Evolutionary conservation across 2,888 invertebrate genomes (phyloP), one percentile per base, ranked within the genome.

Genomic region (Taphrorychus bicolor): DNA sequence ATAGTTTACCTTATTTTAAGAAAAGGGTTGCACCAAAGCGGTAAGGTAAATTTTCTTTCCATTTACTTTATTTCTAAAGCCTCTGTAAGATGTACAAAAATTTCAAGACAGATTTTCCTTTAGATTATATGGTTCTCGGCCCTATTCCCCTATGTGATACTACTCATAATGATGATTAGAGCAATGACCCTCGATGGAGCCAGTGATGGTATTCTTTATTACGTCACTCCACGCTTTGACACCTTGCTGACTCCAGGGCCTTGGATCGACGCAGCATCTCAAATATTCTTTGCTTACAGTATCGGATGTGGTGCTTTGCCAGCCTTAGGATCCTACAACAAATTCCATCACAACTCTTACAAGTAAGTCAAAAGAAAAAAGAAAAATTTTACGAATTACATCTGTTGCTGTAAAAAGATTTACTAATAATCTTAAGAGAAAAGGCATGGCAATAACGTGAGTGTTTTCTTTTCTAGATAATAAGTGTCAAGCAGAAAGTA

Each of bases 251-350:
- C 80, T 7, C 83, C 86, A 0, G 85, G 83, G 24, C 86, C 87
- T 9, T 92, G 91, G 91, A 89, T 91, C 74, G 91, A 92, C 75
- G 91, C 91, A 0, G 90, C 90, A 0, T 89, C 90, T 2, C 91
- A 92, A 79, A 90, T 91, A 72, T 91, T 92, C 83, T 92, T 91
- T 80, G 91, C 91, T 0, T 87, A 92, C 74, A 91, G 91, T 65
- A 91, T 91, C 54, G 91, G 91, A 16, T 91, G 91, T 70, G 91
- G 91, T 11, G 91, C 91, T 1, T 81, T 92, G 51, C 86, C 92
- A 2, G 90, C 91, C 3, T 84, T 90, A 45, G 90, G 91, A 51
- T 90, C 90, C 54, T 91, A 91, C 81, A 91, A 91, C 80, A 88
- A 89, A 76, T 91, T 91, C 77, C 87, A 92, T 78, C 91, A 92